phyloP scores from a whole-genome alignment of 2,113 vertebrate genomes.

The Pachycephala philippinensis region DNA sequence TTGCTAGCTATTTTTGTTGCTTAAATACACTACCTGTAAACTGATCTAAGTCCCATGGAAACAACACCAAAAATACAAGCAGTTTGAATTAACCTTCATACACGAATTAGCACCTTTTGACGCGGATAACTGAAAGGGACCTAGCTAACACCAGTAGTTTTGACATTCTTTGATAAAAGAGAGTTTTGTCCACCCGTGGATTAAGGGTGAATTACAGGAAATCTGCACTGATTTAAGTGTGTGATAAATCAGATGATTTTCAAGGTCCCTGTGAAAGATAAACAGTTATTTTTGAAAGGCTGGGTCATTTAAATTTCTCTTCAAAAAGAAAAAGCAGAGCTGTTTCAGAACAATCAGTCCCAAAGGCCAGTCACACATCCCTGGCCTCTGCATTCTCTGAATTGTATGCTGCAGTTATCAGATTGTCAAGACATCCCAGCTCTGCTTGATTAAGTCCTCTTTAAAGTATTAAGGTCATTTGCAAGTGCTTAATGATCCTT shows the following conservation, averaged over 20 bases:
- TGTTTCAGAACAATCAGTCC: not conserved
- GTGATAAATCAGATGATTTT: not conserved
- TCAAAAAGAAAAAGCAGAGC: not conserved
- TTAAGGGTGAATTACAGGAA: slow-evolving; percentile 36
- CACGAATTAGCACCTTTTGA: not conserved
- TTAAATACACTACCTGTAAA: not conserved
- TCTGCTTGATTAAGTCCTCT: slow-evolving; percentile 34
- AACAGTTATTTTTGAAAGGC: slow-evolving; percentile 32
- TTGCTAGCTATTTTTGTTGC: not conserved
- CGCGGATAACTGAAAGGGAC: not conserved
- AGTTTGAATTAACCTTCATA: not conserved
- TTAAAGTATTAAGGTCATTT: slow-evolving; percentile 31
- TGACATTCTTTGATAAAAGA: not conserved
- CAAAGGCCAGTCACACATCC: not conserved
- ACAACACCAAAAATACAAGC: not conserved
- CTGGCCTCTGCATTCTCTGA: slow-evolving; percentile 11
- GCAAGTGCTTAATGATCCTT: slow-evolving; percentile 23
- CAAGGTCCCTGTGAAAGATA: slow-evolving; percentile 24
- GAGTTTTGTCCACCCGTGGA: not conserved
- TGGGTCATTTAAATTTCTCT: slow-evolving; percentile 4
- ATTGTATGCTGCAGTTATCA: slow-evolving; percentile 36
- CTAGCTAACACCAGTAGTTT: not conserved
- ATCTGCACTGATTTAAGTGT: not conserved
- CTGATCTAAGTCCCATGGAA: not conserved
- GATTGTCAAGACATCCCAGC: not conserved